Conservation (phyloP, 2,888 invertebrate genomes). For the Hyposoter dolosus region DNA sequence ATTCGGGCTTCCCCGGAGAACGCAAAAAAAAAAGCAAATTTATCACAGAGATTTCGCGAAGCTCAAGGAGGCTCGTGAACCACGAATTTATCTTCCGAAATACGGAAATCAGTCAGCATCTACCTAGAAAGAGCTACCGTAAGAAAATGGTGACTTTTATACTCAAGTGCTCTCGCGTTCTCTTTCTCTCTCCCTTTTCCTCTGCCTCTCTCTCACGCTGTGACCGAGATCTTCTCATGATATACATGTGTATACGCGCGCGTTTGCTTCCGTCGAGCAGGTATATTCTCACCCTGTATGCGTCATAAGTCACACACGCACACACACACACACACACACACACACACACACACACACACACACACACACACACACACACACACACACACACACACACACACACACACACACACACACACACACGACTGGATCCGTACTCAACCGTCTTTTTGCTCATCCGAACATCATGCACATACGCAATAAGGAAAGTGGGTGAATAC, state of each 20-base stretch:
- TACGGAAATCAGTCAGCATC: conserved; percentile 64
- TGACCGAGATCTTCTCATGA: conserved; percentile 26
- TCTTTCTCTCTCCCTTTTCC: neutral
- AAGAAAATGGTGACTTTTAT: conserved; percentile 42
- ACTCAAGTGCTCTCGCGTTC: conserved; percentile 25
- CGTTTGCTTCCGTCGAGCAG: conserved; percentile 36
- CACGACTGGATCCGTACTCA: neutral
- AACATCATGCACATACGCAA: conserved; percentile 19
- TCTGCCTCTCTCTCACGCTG: conserved; percentile 23
- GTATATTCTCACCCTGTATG: neutral
- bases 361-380: conserved; percentile 11
- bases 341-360: conserved; percentile 11
- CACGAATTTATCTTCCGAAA: conserved; percentile 65
- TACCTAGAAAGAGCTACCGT: neutral
- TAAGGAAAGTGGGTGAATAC: conserved; percentile 1
- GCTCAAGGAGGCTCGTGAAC: conserved; percentile 53
- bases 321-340: conserved; percentile 12
- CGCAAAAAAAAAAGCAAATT: conserved; percentile 61
- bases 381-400: conserved; percentile 11
- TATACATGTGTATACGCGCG: conserved; percentile 11
- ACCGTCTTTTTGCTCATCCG: neutral
- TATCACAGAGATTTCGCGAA: conserved; percentile 62
- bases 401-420: conserved; percentile 4
- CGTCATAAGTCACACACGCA: neutral
- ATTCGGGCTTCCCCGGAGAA: neutral